phyloP scores from a whole-genome alignment of 2,888 invertebrate genomes.

The Crepidodera aurea region DNA sequence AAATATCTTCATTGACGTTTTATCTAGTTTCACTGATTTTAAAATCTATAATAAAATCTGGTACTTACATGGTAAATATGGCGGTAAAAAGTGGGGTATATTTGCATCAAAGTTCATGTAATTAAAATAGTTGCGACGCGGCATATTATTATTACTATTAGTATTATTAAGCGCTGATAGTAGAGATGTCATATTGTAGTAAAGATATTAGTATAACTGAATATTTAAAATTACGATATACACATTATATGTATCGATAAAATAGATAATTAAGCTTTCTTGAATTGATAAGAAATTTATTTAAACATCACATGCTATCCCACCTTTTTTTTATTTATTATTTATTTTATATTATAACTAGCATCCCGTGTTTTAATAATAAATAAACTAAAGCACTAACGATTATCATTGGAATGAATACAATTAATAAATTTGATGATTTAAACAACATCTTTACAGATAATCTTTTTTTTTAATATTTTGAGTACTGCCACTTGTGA shows the following conservation, averaged over 20 bases:
- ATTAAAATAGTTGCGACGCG: conserved; percentile 53
- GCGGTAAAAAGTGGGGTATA: conserved; percentile 42
- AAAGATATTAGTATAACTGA: conserved; percentile 55
- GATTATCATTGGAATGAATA: conserved; percentile 50
- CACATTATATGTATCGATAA: conserved; percentile 56
- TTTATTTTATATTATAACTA: conserved; percentile 47
- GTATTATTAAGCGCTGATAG: conserved; percentile 46
- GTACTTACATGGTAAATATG: conserved; percentile 47
- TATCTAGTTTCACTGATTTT: background rate
- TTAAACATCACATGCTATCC: conserved; percentile 39
- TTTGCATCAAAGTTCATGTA: conserved; percentile 47
- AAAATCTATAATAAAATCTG: background rate
- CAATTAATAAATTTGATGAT: conserved; percentile 26
- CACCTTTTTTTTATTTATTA: conserved; percentile 20
- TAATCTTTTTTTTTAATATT: conserved; percentile 26
- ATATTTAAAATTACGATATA: conserved; percentile 60
- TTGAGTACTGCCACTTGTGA: conserved; percentile 4
- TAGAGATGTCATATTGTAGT: conserved; percentile 58
- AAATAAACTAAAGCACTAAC: conserved; percentile 54
- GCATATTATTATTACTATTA: conserved; percentile 47
- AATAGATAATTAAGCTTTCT: conserved; percentile 57
- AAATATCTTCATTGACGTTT: background rate
- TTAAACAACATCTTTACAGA: conserved; percentile 7
- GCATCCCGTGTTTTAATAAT: conserved; percentile 47
- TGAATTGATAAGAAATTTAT: conserved; percentile 53